Conservation (phyloP, 2,797 vertebrate genomes). For the Lithobates pipiens region DNA sequence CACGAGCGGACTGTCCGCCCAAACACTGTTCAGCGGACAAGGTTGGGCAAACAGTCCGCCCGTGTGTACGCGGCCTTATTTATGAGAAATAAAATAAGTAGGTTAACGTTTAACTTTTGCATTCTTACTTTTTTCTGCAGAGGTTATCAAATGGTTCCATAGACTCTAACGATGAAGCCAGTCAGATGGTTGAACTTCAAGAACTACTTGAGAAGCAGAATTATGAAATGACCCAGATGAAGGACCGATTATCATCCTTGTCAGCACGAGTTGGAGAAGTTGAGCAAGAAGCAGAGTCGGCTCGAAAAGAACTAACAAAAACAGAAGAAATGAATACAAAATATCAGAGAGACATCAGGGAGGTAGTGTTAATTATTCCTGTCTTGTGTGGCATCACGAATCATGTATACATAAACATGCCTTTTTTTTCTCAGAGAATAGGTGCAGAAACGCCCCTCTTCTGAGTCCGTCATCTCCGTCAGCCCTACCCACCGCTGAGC, state of each 20-base stretch:
- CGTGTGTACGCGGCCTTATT: too few relatives aligned
- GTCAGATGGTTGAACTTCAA: conserved; percentile 95
- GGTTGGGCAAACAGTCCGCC: too few relatives aligned
- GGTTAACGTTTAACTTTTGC: too few relatives aligned
- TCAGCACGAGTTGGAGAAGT: conserved; percentile 95
- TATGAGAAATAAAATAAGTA: too few relatives aligned
- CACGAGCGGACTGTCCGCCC: too few relatives aligned
- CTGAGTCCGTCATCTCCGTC: too few relatives aligned
- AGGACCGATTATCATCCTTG: conserved; percentile 93
- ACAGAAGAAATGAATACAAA: conserved; percentile 97
- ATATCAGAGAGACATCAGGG: conserved; percentile 97
- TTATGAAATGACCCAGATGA: conserved; percentile 98
- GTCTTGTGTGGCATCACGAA: background rate
- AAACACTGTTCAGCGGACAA: too few relatives aligned
- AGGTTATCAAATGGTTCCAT: conserved; percentile 94
- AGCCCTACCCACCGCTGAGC: too few relatives aligned
- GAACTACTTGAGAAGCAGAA: conserved; percentile 97
- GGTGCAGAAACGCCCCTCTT: too few relatives aligned
- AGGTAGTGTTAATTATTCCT: conserved; percentile 76
- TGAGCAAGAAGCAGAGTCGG: conserved; percentile 95
- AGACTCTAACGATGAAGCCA: conserved; percentile 91
- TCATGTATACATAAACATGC: too few relatives aligned
- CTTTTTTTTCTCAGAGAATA: too few relatives aligned
- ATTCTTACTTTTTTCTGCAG: conserved; percentile 70
- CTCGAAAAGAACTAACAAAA: conserved; percentile 97